These are phyloP conservation scores for Epistrophe grossulariae DNA, from an alignment of 2,888 invertebrate genomes.

Conservation along the genomic window DNA sequence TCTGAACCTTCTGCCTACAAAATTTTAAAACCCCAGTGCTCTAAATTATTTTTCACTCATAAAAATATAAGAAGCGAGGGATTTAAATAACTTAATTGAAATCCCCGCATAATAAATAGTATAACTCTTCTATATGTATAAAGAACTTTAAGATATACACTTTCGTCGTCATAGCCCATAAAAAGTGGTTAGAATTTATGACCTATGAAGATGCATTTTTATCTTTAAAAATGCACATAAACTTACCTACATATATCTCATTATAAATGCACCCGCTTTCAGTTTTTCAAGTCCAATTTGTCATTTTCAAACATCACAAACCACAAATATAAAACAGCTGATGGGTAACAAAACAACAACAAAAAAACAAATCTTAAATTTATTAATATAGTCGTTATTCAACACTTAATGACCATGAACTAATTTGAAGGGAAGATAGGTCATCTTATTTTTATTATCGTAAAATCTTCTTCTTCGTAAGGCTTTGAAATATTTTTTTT, in stretches of 20 bases:
- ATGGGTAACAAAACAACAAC: neutral
- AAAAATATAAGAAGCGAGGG: neutral
- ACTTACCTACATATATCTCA: neutral
- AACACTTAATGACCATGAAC: conserved; percentile 34
- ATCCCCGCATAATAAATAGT: too few species aligned
- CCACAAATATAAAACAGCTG: neutral
- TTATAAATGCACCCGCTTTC: conserved; percentile 4
- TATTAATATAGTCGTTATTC: conserved; percentile 3
- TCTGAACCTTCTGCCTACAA: neutral
- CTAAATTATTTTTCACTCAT: neutral
- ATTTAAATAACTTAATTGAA: neutral
- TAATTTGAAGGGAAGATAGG: conserved; percentile 15
- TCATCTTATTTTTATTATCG: neutral
- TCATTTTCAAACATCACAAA: neutral
- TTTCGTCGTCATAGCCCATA: neutral
- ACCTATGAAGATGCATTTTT: neutral
- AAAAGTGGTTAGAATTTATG: conserved; percentile 11
- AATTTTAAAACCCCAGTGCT: neutral
- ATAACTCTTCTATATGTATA: neutral
- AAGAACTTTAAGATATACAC: neutral
- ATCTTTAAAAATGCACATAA: neutral
- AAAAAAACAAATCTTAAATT: neutral
- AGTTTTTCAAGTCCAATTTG: neutral
- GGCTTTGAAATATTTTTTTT: neutral
- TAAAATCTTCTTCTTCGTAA: neutral